Evolutionary conservation across 1,140 invertebrate genomes (phyloP).

Genomic region (Choristoneura fumiferana): DNA sequence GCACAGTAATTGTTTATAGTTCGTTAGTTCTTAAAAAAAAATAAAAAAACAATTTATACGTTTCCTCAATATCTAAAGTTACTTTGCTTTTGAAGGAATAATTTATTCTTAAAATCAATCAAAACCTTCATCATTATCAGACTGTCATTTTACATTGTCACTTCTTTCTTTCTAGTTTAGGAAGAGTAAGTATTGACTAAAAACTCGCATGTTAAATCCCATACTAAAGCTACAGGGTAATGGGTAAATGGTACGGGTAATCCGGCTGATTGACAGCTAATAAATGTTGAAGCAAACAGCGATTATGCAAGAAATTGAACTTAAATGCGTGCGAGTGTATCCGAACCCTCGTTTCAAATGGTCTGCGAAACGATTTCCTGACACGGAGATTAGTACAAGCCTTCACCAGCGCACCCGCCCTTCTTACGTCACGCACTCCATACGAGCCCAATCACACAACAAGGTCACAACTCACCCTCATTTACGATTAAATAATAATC

Average conservation of each 20-base stretch:
- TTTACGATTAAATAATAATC: conserved; percentile 45
- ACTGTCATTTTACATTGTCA: no score
- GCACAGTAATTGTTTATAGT: no score
- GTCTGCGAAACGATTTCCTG: conserved; percentile 77
- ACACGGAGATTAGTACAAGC: conserved; percentile 78
- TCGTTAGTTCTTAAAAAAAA: no score
- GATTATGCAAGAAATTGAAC: conserved; percentile 69
- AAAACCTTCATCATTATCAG: no score
- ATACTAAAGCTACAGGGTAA: conserved; percentile 1
- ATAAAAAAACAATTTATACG: no score
- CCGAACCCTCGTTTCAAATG: conserved; percentile 70
- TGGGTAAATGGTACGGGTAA: conserved; percentile 13
- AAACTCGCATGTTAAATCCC: conserved; percentile 7
- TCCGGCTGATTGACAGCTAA: conserved; percentile 28
- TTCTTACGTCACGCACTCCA: conserved; percentile 76
- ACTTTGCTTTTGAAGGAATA: no score
- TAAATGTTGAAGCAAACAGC: conserved; percentile 53
- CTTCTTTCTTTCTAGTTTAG: no score
- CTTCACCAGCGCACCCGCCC: conserved; percentile 72
- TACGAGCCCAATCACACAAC: conserved; percentile 40
- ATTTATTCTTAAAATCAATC: no score
- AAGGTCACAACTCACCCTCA: conserved; percentile 48
- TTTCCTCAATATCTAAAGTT: no score
- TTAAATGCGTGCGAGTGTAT: conserved; percentile 68
- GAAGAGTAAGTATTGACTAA: no score